phyloP scores from a whole-genome alignment of 2,113 vertebrate species.

The Recurvirostra avosetta region DNA sequence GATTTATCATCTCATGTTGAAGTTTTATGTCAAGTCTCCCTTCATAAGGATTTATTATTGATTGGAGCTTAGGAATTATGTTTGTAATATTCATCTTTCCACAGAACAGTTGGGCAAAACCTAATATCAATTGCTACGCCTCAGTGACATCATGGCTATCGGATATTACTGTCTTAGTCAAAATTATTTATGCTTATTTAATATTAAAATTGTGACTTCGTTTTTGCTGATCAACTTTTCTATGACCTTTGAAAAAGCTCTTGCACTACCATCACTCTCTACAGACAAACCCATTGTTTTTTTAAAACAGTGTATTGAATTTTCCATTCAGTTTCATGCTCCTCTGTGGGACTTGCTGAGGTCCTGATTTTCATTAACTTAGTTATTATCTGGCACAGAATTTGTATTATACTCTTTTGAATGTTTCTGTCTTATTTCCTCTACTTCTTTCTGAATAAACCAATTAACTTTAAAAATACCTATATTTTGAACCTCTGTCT shows the following conservation, averaged over 20 bases:
- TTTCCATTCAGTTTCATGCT: neutral
- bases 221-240: neutral
- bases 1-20: neutral
- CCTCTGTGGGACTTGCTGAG: accelerated
- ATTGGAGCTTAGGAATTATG: neutral
- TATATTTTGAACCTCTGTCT: neutral
- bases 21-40: neutral
- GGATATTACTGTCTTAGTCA: neutral
- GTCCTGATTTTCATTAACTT: neutral
- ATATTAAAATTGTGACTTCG: neutral
- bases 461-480: neutral
- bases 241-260: neutral
- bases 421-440: neutral
- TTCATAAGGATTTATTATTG: neutral
- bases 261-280: neutral
- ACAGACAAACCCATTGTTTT: neutral
- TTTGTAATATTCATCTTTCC: neutral
- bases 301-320: neutral
- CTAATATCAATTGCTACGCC: neutral
- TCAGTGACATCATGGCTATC: neutral
- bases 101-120: neutral
- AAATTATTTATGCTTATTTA: neutral
- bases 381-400: neutral
- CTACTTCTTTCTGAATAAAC: neutral
- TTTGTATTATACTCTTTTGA: neutral